These are phyloP conservation scores for Scaptodrosophila lebanonensis DNA, from an alignment of 1,140 invertebrate species.

Conservation along the genomic window DNA sequence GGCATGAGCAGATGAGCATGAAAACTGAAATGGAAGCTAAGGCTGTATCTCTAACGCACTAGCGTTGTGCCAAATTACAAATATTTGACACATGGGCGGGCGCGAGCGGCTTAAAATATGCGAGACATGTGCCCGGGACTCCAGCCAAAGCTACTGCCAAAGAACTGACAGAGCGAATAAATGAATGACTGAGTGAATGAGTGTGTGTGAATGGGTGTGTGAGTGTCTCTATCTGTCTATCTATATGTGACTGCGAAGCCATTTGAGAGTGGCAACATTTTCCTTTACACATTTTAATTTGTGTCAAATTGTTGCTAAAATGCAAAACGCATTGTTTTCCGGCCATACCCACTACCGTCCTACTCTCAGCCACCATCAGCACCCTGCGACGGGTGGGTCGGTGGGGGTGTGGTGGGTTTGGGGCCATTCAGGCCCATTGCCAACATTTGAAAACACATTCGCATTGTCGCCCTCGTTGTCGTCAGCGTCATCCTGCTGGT, in stretches of 20 bases:
- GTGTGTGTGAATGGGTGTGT: conserved; percentile 29
- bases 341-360: no score
- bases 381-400: no score
- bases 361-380: no score
- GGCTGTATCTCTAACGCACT: conserved; percentile 14
- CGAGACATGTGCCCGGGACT: conserved; percentile 57
- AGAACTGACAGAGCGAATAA: no score
- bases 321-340: conserved; percentile 68
- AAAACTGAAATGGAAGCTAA: conserved; percentile 8
- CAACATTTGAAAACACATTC: conserved; percentile 24
- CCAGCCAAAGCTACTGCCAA: no score
- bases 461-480: conserved; percentile 41
- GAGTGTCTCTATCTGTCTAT: conserved; percentile 6
- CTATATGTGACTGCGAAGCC: conserved; percentile 21
- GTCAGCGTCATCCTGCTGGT: conserved; percentile 14
- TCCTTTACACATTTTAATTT: conserved; percentile 64
- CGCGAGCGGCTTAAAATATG: conserved; percentile 54
- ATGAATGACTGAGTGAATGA: no score
- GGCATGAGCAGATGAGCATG: not conserved
- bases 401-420: no score
- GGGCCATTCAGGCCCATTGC: conserved; percentile 5
- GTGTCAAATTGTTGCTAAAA: conserved; percentile 74
- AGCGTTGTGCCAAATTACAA: conserved; percentile 51
- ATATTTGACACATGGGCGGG: conserved; percentile 54
- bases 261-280: conserved; percentile 23